These are phyloP conservation scores for Anagyrus pseudococci DNA, from an alignment of 2,888 invertebrate genomes.

Conservation along the genomic window DNA sequence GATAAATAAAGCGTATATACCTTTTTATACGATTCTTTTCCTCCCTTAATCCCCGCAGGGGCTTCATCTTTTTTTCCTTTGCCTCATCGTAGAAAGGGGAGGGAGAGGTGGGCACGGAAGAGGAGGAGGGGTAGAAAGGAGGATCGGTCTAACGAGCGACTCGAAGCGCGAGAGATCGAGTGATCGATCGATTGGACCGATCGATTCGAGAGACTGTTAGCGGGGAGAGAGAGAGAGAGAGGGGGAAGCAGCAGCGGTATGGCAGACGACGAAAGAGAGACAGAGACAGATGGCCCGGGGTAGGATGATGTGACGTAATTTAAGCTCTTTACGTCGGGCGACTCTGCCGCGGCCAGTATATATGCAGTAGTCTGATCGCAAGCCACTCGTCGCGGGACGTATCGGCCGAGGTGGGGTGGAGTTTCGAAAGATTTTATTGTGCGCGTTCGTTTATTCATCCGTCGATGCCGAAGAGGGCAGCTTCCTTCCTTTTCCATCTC, in stretches of 20 bases:
- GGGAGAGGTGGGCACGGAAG: no score
- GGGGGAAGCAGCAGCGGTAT: background rate
- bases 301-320: conserved; percentile 35
- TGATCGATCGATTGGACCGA: conserved; percentile 29
- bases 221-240: conserved; percentile 13
- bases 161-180: conserved; percentile 17
- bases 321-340: conserved; percentile 26
- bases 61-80: conserved; percentile 1
- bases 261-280: conserved; percentile 4
- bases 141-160: conserved; percentile 30
- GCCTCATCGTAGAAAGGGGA: conserved; percentile 9
- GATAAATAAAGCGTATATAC: no score
- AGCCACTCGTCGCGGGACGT: no score
- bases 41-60: background rate
- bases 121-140: no score
- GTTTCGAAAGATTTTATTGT: conserved; percentile 23
- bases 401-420: no score
- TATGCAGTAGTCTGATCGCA: conserved; percentile 21
- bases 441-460: conserved; percentile 16
- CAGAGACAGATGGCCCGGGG: conserved; percentile 23
- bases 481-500: no score
- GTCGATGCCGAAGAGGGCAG: no score
- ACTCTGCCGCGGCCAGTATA: background rate
- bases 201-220: conserved; percentile 20
- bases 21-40: no score